Base-by-base conservation (phyloP, 2,888 invertebrate species). In the Vannuccia rotundouncinata region DNA sequence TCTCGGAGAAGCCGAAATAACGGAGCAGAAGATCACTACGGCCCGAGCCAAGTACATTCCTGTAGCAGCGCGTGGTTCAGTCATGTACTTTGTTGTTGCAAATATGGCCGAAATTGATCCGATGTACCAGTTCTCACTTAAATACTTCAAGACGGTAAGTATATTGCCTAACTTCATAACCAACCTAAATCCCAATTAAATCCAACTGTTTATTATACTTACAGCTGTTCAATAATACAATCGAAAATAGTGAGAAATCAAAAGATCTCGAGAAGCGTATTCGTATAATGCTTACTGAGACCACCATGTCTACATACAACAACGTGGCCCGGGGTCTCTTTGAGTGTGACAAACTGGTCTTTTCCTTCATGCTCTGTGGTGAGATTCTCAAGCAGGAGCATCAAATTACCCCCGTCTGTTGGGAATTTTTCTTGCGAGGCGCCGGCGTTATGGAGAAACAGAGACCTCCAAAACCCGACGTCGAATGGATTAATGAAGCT, bases 351-450 rank as follows among this genome's bases (percentile, higher is more conserved):
- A 89, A 89, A 82, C 83, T 89, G 0, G 86, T 88, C 1, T 88
- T 88, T 84, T 87, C 87, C 45, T 88, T 95, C 85, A 91, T 95
- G 89, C 88, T 95, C 17, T 93, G 93, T 84, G 90, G 92, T 82
- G 92, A 93, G 0, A 91, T 95, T 83, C 91, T 91, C 85, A 90
- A 91, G 79, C 90, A 93, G 84, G 91, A 90, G 0, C 90, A 90
- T 0, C 85, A 89, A 0, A 91, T 95, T 13, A 86, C 86, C 0
- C 89, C 90, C 0, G 87, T 88, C 0, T 92, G 94, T 84, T 94
- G 93, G 91, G 92, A 91, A 86, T 95, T 92, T 85, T 89, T 95
- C 79, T 89, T 94, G 0, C 90, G 94, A 59, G 95, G 94, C 0
- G 92, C 86, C 0, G 84, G 86, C 13, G 85, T 85, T 29, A 83